Conservation (phyloP, 1,140 invertebrate genomes). For the Eueides isabella region DNA sequence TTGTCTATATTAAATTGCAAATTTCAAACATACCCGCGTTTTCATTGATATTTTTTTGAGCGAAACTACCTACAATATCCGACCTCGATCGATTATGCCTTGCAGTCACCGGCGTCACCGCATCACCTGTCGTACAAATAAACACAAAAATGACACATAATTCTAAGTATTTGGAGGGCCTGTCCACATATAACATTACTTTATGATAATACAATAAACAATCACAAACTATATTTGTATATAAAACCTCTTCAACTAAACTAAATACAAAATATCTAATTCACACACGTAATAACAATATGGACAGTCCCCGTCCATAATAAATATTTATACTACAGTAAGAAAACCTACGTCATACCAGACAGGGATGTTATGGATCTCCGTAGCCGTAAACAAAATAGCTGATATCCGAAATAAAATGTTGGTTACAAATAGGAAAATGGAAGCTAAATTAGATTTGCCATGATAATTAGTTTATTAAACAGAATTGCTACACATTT, state of each 20-base stretch:
- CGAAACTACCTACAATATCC: conserved; percentile 75
- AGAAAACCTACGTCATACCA: not conserved
- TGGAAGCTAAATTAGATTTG: too few species aligned
- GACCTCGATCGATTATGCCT: conserved; percentile 73
- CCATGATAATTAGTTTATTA: too few species aligned
- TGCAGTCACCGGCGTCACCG: conserved; percentile 55
- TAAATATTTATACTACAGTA: not conserved
- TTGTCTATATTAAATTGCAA: conserved; percentile 33
- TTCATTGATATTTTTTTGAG: conserved; percentile 72
- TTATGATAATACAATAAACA: not conserved
- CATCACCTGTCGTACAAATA: conserved; percentile 52
- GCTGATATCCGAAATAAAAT: too few species aligned
- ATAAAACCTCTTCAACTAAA: not conserved
- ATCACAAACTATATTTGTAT: not conserved
- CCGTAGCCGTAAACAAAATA: too few species aligned
- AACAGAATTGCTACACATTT: too few species aligned
- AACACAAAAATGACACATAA: not conserved
- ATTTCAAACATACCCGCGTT: conserved; percentile 62
- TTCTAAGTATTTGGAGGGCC: not conserved
- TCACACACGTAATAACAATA: conserved; percentile 3
- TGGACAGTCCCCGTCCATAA: not conserved
- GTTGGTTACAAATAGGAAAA: too few species aligned
- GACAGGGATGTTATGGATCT: not conserved
- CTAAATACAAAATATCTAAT: conserved; percentile 6
- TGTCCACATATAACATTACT: not conserved